Percentiles rank a stretch among this genome's conserved stretches.
Evolutionary conservation across 1,140 invertebrate genomes (phyloP).

Genomic region (Brachionus rotundiformis): DNA sequence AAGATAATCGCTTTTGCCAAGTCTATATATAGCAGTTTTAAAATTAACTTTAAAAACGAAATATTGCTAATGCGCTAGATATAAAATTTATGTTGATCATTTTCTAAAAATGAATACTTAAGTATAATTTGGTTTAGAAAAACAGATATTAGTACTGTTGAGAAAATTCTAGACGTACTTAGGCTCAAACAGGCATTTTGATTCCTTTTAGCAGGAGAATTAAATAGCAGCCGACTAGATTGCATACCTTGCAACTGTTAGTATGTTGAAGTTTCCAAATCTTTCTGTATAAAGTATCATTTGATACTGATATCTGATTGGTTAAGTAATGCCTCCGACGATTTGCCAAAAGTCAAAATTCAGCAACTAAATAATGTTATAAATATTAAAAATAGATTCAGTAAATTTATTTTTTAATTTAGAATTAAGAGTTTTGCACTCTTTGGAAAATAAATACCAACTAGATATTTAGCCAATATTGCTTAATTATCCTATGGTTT

Average conservation of each 20-base stretch:
- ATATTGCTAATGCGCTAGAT: not conserved
- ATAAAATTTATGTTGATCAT: not conserved
- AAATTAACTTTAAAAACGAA: conserved; percentile 16
- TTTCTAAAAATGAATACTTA: not conserved
- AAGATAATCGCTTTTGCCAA: conserved; percentile 12
- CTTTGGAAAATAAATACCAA: not conserved
- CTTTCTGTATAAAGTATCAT: not conserved
- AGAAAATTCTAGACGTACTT: not conserved
- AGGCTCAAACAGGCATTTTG: not conserved
- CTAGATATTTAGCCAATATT: not conserved
- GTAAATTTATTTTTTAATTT: no score
- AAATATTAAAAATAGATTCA: conserved; percentile 4
- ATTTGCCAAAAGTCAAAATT: not conserved
- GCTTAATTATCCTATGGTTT: not conserved
- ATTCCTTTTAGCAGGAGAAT: not conserved
- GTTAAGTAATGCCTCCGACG: not conserved
- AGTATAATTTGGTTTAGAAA: not conserved
- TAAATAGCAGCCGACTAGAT: not conserved
- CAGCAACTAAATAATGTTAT: not conserved
- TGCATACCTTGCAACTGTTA: not conserved
- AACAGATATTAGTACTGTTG: not conserved
- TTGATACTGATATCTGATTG: not conserved
- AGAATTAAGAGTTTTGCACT: not conserved
- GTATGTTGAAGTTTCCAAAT: not conserved
- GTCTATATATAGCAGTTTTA: not conserved